Evolutionary conservation across 2,888 invertebrate genomes (phyloP), one percentile per base, ranked within the genome.

Genomic region (Urechis unicinctus): DNA sequence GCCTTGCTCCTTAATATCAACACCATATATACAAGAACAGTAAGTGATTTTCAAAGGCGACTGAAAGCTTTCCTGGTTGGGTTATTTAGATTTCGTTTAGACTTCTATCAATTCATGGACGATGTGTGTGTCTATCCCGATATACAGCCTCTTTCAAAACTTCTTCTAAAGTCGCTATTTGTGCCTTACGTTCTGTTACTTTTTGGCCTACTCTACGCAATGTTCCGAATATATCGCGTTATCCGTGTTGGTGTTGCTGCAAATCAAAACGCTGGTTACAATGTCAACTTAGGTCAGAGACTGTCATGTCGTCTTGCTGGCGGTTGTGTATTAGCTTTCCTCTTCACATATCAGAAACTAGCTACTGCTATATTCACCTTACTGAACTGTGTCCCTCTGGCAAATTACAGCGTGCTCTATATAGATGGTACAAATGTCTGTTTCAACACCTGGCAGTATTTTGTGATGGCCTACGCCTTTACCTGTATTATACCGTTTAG

Each of bases 381-480:
- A n/a, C 50, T 61, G 25, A 61, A 60, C 60, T 61, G 61, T 36
- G 61, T 61, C 1, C 55, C 61, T 2, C 54, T 61, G 13, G 56
- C 54, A 17, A 53, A 53, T 30, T 30, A 52, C 13, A 47, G 47
- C 28, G 55, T 58, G 13, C 43, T 61, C 6, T 58, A 58, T 31
- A 52, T 61, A 17, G 61, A 61, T 26, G 61, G 56, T 26, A 28
- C 52, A 9, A 53, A 50, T 22, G 36, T 21, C 9, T 61, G 61
- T 44, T 60, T 55, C 41, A 25, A 52, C 41, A 26, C 30, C 25
- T 61, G 61, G 61, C 61, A 61, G 45, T 56, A 54, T 43, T 57
- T 48, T n/a, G 56, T 61, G 13, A 48, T 61, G 49, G 56, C 50
- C 25, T 61, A 60, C 43, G 55, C 60, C 28, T 17, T 47, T 21